A percentile compares a stretch with the other conserved stretches of the same genome.
Conservation (phyloP, 1,140 invertebrate genomes). For the Zaprionus davidi region DNA sequence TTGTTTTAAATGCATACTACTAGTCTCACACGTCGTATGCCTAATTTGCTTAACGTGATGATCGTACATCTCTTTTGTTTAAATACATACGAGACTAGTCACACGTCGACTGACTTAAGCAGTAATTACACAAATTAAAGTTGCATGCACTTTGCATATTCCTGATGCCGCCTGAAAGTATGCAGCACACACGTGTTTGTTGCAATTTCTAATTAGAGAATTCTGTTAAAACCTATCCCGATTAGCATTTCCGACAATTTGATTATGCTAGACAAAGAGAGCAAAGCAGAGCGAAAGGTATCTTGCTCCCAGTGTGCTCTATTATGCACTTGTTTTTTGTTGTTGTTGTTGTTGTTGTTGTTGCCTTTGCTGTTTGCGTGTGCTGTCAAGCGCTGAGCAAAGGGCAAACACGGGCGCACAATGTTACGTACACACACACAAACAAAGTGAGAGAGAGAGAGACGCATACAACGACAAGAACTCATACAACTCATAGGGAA, state of each 20-base stretch:
- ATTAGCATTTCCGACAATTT: conserved; percentile 19
- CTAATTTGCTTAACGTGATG: not conserved
- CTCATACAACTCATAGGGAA: conserved; percentile 26
- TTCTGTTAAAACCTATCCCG: conserved; percentile 1
- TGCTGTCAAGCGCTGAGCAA: conserved; percentile 42
- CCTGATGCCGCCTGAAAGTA: not conserved
- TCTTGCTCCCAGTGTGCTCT: conserved; percentile 4
- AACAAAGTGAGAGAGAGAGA: not conserved
- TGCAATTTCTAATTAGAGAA: conserved; percentile 3
- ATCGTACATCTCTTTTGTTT: not conserved
- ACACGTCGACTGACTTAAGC: not conserved
- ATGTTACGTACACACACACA: conserved; percentile 23
- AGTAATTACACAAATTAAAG: conserved; percentile 3
- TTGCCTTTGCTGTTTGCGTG: conserved; percentile 33
- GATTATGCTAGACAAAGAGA: conserved; percentile 8
- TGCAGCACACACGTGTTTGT: not conserved
- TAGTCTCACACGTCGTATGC: not conserved
- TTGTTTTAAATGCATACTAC: not conserved
- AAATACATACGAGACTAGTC: too few species aligned
- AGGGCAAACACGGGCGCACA: conserved; percentile 32
- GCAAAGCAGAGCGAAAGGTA: conserved; percentile 14
- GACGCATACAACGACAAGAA: conserved; percentile 5
- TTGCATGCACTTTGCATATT: not conserved
- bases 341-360: not conserved
- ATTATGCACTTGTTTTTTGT: not conserved